A percentile compares a stretch with the other conserved stretches of the same genome.
phyloP scores from a whole-genome alignment of 2,797 vertebrate genomes.

The Anabas testudineus region DNA sequence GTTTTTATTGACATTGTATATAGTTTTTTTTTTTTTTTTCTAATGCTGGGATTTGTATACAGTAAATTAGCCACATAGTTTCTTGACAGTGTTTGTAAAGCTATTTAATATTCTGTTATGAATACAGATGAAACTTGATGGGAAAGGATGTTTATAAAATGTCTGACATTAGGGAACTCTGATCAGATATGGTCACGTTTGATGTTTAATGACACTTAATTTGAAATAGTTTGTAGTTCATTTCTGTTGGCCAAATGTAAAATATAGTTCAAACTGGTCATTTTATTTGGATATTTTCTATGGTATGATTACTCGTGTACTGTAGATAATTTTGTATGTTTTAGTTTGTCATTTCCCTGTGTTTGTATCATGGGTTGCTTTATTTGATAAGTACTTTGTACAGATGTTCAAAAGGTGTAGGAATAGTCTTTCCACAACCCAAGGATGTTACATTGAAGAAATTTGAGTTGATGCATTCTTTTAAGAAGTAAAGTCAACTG shows the following conservation, averaged over 20 bases:
- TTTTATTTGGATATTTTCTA: conserved; percentile 57
- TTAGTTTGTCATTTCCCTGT: conserved; percentile 29
- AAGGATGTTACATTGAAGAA: conserved; percentile 45
- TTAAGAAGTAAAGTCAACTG: conserved; percentile 60
- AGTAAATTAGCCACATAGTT: conserved; percentile 27
- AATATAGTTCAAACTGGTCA: conserved; percentile 20
- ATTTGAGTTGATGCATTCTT: conserved; percentile 49
- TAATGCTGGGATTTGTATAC: conserved; percentile 40
- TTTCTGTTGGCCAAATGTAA: conserved; percentile 48
- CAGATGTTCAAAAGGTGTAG: conserved; percentile 34
- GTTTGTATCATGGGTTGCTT: conserved; percentile 30
- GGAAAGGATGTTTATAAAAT: conserved; percentile 17
- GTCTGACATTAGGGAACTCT: conserved; percentile 8
- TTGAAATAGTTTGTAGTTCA: conserved; percentile 18
- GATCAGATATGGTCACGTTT: conserved; percentile 8
- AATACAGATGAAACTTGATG: conserved; percentile 30
- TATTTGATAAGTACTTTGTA: conserved; percentile 49
- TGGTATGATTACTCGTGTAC: conserved; percentile 30
- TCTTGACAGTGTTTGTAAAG: conserved; percentile 51
- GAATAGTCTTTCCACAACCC: conserved; percentile 47
- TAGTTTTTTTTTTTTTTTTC: conserved; percentile 45
- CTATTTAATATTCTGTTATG: conserved; percentile 27
- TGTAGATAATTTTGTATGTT: conserved; percentile 52
- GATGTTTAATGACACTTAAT: conserved; percentile 43
- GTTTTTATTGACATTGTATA: conserved; percentile 44